Evolutionary conservation across 2,113 vertebrate genomes (phyloP).

Genomic region (Nerophis lumbriciformis): DNA sequence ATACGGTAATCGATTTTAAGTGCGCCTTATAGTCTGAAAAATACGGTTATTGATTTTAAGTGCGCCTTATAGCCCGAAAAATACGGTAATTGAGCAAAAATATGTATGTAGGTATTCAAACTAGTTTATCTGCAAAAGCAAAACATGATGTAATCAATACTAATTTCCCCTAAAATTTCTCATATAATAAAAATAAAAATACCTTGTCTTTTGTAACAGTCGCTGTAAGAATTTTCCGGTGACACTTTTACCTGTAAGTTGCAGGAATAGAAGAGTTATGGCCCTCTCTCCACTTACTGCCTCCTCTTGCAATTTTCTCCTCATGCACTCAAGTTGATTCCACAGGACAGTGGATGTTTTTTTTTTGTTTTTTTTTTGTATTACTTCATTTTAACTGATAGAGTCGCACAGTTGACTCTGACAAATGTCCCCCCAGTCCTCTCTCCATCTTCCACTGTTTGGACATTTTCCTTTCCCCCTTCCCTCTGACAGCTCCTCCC

Average conservation of each 20-base stretch:
- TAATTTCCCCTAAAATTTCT: too few species aligned
- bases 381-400: conserved; percentile 10
- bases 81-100: too few species aligned
- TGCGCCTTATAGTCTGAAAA: too few species aligned
- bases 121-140: background rate
- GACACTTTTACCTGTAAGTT: background rate
- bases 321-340: background rate
- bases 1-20: too few species aligned
- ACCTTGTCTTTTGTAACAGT: too few species aligned
- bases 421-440: conserved; percentile 8
- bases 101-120: too few species aligned
- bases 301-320: background rate
- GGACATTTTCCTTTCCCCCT: conserved; percentile 13
- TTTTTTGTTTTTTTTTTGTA: background rate
- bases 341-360: conserved; percentile 1
- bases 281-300: background rate
- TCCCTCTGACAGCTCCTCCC: conserved; percentile 1
- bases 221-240: too few species aligned
- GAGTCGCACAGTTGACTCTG: background rate
- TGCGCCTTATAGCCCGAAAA: too few species aligned
- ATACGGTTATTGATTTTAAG: too few species aligned
- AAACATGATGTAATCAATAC: background rate
- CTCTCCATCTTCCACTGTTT: conserved; percentile 8
- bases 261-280: background rate
- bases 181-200: too few species aligned